Percentiles rank a stretch among this genome's conserved stretches.
Conservation (phyloP, 1,140 invertebrate genomes). For the Papilio glaucus region DNA sequence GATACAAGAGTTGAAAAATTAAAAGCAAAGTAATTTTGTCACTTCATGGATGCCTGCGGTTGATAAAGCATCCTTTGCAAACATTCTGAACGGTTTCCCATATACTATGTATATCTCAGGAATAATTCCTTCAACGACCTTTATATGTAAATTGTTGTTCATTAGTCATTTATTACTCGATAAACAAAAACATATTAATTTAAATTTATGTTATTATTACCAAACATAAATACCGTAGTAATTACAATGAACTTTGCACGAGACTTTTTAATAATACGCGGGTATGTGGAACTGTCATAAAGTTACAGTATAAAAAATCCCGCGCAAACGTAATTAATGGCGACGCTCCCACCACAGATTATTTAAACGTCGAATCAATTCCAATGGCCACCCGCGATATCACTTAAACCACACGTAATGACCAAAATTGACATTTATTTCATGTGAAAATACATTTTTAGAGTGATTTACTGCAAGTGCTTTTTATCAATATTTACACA, state of each 20-base stretch:
- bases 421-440: conserved; percentile 13
- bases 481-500: background rate
- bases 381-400: conserved; percentile 10
- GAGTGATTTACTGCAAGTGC: background rate
- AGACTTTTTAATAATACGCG: conserved; percentile 3
- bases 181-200: background rate
- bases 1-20: too few relatives aligned
- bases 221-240: background rate
- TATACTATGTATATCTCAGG: too few relatives aligned
- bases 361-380: conserved; percentile 15
- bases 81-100: too few relatives aligned
- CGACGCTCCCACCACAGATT: background rate
- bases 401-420: conserved; percentile 8
- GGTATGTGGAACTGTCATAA: conserved; percentile 2
- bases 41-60: too few relatives aligned
- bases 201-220: background rate
- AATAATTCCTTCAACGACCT: too few relatives aligned
- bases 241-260: background rate
- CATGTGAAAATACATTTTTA: conserved; percentile 17
- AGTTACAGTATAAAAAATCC: background rate
- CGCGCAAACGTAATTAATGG: conserved; percentile 15
- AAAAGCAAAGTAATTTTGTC: too few relatives aligned
- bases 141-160: background rate
- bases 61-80: too few relatives aligned
- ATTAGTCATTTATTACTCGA: background rate